Percentiles rank a stretch among this genome's conserved stretches.
Evolutionary conservation across 1,140 invertebrate species (phyloP).

Genomic region (Drosophila repletoides): DNA sequence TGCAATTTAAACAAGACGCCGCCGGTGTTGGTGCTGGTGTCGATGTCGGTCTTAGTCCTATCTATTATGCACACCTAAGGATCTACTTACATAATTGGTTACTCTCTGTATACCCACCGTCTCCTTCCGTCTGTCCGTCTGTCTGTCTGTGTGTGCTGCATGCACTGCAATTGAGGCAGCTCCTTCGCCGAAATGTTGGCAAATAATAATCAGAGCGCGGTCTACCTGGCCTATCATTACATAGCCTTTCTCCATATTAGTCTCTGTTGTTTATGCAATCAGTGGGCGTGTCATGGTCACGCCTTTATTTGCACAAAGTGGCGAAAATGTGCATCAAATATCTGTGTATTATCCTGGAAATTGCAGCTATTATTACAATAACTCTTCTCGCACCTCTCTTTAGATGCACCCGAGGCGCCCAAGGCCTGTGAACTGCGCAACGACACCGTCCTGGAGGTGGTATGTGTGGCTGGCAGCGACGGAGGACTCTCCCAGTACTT

Average conservation of each 20-base stretch:
- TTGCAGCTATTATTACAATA: constrained; percentile 42
- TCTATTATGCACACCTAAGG: constrained; percentile 72
- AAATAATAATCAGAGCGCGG: constrained; percentile 51
- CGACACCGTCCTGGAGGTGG: constrained; percentile 87
- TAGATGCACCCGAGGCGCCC: constrained; percentile 88
- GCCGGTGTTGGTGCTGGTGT: constrained; percentile 9
- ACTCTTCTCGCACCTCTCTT: constrained; percentile 18
- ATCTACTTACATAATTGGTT: constrained; percentile 78
- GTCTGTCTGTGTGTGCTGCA: background rate
- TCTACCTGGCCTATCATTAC: constrained; percentile 9
- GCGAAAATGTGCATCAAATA: constrained; percentile 36
- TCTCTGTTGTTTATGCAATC: constrained; percentile 60
- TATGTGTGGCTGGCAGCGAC: constrained; percentile 89
- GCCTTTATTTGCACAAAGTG: constrained; percentile 52
- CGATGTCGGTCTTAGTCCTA: constrained; percentile 28
- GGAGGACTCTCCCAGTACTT: constrained; percentile 93
- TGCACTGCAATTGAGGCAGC: constrained; percentile 24
- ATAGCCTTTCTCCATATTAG: constrained; percentile 26
- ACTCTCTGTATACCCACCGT: too few relatives aligned
- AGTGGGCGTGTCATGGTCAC: constrained; percentile 31
- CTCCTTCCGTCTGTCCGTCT: constrained; percentile 9
- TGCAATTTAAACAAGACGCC: constrained; percentile 62
- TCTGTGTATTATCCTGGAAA: constrained; percentile 34
- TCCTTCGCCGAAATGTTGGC: constrained; percentile 43
- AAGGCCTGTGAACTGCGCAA: constrained; percentile 87